These are phyloP conservation scores for Acanthisitta chloris DNA, from an alignment of 2,113 vertebrate genomes.

Conservation along the genomic window DNA sequence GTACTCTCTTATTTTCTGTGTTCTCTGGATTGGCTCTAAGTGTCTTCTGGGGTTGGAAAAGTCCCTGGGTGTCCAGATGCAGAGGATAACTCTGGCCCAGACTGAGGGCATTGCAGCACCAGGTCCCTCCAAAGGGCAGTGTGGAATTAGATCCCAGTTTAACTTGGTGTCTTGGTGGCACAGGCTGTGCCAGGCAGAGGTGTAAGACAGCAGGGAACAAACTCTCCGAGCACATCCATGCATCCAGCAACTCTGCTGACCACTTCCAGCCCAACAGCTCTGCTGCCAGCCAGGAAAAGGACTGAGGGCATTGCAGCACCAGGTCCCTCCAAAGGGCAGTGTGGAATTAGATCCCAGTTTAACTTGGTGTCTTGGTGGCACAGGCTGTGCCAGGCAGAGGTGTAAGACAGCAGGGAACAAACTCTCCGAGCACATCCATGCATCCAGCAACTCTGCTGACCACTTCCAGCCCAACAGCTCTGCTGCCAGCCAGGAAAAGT, in stretches of 20 bases:
- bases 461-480: not conserved
- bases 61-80: not conserved
- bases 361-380: accelerated
- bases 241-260: accelerated
- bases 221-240: accelerated
- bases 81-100: not conserved
- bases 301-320: not conserved
- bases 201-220: accelerated
- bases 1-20: not conserved
- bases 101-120: not conserved
- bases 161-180: accelerated
- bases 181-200: not conserved
- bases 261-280: not conserved
- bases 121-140: not conserved
- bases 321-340: too few species aligned
- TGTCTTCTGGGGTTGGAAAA: not conserved
- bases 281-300: not conserved
- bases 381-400: accelerated
- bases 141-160: accelerated
- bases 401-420: accelerated
- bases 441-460: accelerated
- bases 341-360: accelerated
- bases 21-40: not conserved
- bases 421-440: accelerated
- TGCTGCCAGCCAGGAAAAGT: not conserved